Evolutionary conservation across 2,797 vertebrate genomes (phyloP).

Genomic region (Chelon labrosus): DNA sequence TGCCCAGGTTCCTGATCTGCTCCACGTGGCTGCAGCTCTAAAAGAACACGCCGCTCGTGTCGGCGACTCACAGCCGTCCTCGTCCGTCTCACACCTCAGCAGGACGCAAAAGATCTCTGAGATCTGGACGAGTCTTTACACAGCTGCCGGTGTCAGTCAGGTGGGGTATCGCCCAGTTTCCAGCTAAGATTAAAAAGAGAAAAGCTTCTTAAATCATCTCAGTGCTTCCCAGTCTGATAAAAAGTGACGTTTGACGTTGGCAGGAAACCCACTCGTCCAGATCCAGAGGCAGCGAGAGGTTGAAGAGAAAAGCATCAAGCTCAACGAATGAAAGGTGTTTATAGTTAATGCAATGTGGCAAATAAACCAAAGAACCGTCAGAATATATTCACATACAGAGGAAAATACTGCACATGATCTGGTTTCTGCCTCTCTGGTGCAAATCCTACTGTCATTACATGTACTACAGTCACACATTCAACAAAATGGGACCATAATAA

Average conservation of each 20-base stretch:
- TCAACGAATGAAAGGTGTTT: constrained; percentile 38
- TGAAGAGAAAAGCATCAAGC: constrained; percentile 16
- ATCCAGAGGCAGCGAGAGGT: not conserved
- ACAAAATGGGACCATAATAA: too few species aligned
- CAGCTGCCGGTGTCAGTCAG: constrained; percentile 63
- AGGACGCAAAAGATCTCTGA: constrained; percentile 31
- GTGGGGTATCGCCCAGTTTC: constrained; percentile 55
- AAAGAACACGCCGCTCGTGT: constrained; percentile 63
- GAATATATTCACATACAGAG: not conserved
- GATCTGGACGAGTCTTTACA: constrained; percentile 80
- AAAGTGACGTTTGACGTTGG: constrained; percentile 18
- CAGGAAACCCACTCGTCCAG: constrained; percentile 28
- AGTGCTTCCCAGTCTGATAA: not conserved
- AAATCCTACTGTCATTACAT: too few species aligned
- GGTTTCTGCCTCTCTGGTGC: too few species aligned
- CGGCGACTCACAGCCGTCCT: constrained; percentile 13
- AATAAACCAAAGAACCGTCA: too few species aligned
- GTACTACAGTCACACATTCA: too few species aligned
- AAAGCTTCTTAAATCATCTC: not conserved
- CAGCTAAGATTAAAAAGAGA: not conserved
- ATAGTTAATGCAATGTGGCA: not conserved
- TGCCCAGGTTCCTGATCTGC: constrained; percentile 74
- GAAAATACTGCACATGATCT: not conserved
- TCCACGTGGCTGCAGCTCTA: constrained; percentile 73
- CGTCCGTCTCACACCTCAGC: constrained; percentile 18